These are phyloP conservation scores for Rotaria macrura DNA, from an alignment of 2,888 invertebrate species.

Conservation along the genomic window DNA sequence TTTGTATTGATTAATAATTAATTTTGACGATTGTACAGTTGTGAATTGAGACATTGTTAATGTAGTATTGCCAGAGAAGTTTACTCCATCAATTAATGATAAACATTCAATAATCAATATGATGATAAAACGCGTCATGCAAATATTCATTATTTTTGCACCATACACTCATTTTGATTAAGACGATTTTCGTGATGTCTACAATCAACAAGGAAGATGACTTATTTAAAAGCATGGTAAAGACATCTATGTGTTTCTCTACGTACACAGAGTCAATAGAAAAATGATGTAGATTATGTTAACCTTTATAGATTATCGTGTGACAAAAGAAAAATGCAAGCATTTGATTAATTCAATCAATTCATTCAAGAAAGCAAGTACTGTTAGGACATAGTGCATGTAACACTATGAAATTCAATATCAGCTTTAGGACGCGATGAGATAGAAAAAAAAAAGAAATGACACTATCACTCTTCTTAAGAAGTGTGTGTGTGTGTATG, in stretches of 20 bases:
- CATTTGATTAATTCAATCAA: background rate
- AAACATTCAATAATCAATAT: background rate
- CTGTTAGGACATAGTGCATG: background rate
- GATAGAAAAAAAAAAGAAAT: background rate
- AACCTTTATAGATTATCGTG: background rate
- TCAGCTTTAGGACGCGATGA: background rate
- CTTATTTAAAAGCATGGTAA: background rate
- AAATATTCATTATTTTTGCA: background rate
- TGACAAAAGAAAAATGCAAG: background rate
- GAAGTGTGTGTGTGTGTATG: background rate
- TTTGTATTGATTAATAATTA: background rate
- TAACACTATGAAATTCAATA: background rate
- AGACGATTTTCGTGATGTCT: background rate
- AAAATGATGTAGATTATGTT: background rate
- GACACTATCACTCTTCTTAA: background rate
- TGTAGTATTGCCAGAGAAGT: background rate
- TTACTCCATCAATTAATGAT: background rate
- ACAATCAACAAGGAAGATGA: background rate
- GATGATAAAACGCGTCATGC: background rate
- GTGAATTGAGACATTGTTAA: background rate
- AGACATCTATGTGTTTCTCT: no score
- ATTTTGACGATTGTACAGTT: background rate
- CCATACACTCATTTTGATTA: background rate
- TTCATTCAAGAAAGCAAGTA: background rate
- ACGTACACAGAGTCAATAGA: no score